A percentile compares a stretch with the other conserved stretches of the same genome.
These are phyloP conservation scores for Dermochelys coriacea DNA, from an alignment of 2,797 vertebrate species.

Conservation along the genomic window DNA sequence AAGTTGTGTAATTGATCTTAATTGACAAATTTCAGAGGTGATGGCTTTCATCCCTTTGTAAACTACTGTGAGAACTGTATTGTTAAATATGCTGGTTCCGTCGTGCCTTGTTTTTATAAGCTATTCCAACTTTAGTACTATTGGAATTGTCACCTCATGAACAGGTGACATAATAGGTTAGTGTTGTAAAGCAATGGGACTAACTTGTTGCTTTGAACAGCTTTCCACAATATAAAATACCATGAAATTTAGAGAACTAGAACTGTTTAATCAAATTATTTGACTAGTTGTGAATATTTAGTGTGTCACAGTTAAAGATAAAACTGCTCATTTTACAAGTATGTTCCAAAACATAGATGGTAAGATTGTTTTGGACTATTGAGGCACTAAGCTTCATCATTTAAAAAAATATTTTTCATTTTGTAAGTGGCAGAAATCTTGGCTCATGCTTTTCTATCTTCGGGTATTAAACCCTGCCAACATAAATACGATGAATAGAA, in stretches of 20 bases:
- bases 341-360: background rate
- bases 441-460: background rate
- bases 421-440: background rate
- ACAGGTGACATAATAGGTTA: background rate
- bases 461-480: background rate
- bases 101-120: background rate
- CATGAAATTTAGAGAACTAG: background rate
- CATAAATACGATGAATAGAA: slow-evolving; percentile 18
- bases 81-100: background rate
- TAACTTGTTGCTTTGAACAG: background rate
- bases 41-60: background rate
- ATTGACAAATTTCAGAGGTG: background rate
- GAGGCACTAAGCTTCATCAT: background rate
- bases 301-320: slow-evolving; percentile 1
- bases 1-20: background rate
- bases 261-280: background rate
- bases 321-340: background rate
- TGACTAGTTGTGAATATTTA: background rate
- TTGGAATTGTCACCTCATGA: slow-evolving; percentile 6
- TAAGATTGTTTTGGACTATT: background rate
- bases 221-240: background rate
- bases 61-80: background rate
- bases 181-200: background rate
- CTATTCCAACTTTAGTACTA: background rate
- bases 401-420: background rate